A percentile compares a stretch with the other conserved stretches of the same genome.
Evolutionary conservation across 2,797 vertebrate genomes (phyloP).

Genomic region (Phalanger gymnotis): DNA sequence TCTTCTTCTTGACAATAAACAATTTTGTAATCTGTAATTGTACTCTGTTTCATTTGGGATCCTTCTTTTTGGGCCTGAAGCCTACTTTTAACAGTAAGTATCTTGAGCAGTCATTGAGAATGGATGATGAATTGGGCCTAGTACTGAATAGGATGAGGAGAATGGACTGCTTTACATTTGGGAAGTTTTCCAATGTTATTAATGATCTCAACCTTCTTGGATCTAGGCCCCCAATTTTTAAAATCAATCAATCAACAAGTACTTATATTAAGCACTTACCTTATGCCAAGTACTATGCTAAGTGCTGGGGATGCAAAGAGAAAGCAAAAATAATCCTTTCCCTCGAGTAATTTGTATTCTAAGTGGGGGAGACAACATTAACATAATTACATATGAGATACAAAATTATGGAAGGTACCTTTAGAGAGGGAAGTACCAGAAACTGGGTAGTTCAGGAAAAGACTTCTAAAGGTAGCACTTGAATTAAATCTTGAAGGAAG

Average conservation of each 20-base stretch:
- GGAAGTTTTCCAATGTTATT: not conserved
- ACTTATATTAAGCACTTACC: not conserved
- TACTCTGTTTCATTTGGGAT: too few relatives aligned
- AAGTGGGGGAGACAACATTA: not conserved
- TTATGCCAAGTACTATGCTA: not conserved
- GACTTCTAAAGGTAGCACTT: too few relatives aligned
- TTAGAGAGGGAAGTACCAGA: not conserved
- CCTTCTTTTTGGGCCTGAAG: too few relatives aligned
- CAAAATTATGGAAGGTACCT: not conserved
- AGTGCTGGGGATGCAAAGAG: not conserved
- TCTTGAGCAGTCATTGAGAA: not conserved
- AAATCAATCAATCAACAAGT: not conserved
- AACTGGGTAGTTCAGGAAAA: not conserved
- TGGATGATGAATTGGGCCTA: not conserved
- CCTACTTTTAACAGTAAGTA: not conserved
- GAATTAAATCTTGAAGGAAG: too few relatives aligned
- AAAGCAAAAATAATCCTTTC: not conserved
- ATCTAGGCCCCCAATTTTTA: not conserved
- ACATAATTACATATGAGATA: not conserved
- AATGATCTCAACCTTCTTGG: not conserved
- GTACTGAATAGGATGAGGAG: not conserved
- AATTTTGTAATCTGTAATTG: too few relatives aligned
- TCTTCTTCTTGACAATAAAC: too few relatives aligned
- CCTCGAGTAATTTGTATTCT: not conserved
- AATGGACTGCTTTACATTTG: not conserved